Conservation (phyloP, 2,888 invertebrate species). For the Onthophagus sagittarius region DNA sequence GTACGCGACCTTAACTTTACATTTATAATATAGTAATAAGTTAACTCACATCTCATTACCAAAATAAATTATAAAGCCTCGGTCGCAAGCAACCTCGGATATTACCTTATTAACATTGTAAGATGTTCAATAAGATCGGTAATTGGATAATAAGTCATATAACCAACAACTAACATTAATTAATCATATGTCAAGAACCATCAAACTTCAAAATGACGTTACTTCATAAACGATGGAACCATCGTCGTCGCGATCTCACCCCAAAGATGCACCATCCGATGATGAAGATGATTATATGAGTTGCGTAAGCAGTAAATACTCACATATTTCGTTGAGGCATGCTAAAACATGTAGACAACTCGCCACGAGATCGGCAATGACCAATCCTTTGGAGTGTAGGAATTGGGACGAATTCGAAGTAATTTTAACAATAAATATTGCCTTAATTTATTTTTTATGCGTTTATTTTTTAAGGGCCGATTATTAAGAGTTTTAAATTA, state of each 20-base stretch:
- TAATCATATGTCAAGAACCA: not conserved
- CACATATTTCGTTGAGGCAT: not conserved
- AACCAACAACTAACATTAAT: not conserved
- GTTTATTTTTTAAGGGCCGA: conserved; percentile 23
- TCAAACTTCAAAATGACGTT: not conserved
- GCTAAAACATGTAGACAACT: not conserved
- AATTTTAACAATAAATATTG: conserved; percentile 1
- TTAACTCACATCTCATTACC: too few relatives aligned
- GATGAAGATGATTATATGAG: not conserved
- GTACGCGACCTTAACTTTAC: too few relatives aligned
- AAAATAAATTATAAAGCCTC: too few relatives aligned
- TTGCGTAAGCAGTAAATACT: not conserved
- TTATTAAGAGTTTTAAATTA: conserved; percentile 28
- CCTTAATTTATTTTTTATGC: not conserved
- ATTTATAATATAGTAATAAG: too few relatives aligned
- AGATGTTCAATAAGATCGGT: not conserved
- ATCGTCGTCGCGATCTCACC: not conserved
- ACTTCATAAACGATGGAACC: not conserved
- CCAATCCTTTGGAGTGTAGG: conserved; percentile 6
- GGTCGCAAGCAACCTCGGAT: too few relatives aligned
- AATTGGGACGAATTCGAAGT: conserved; percentile 22
- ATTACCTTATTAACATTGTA: too few relatives aligned
- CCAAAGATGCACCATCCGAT: not conserved
- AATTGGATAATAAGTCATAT: not conserved
- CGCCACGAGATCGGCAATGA: not conserved